phyloP scores from a whole-genome alignment of 2,888 invertebrate genomes.

The Drosophila parthenogenetica region DNA sequence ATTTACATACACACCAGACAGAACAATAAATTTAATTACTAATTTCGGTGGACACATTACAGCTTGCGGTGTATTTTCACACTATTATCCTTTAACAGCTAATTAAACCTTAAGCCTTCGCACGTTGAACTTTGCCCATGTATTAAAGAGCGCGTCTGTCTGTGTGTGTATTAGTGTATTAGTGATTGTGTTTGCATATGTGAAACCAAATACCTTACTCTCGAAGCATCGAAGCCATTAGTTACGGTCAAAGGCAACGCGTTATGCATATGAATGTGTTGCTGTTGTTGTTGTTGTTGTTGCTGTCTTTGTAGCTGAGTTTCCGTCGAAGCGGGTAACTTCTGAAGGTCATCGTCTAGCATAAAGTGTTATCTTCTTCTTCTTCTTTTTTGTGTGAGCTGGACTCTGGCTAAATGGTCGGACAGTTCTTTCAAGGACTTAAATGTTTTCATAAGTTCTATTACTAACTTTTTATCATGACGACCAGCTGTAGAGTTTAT shows the following conservation, averaged over 20 bases:
- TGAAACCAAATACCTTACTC: slow-evolving; percentile 7
- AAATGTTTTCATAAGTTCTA: slow-evolving; percentile 24
- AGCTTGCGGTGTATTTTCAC: slow-evolving; percentile 10
- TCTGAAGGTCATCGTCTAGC: slow-evolving; percentile 5
- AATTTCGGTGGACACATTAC: not conserved
- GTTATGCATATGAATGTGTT: slow-evolving; percentile 25
- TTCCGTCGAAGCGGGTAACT: not conserved
- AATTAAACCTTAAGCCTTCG: slow-evolving; percentile 25
- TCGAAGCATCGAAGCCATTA: slow-evolving; percentile 19
- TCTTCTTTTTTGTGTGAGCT: not conserved
- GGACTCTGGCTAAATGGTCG: not conserved
- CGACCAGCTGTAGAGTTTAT: slow-evolving; percentile 1
- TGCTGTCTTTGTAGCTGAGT: not conserved
- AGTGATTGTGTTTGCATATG: not conserved
- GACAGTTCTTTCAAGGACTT: slow-evolving; percentile 7
- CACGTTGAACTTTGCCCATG: not conserved
- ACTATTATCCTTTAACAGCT: slow-evolving; percentile 18
- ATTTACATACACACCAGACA: slow-evolving; percentile 9
- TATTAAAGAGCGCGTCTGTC: not conserved
- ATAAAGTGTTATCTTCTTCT: slow-evolving; percentile 1
- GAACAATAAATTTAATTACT: slow-evolving; percentile 9
- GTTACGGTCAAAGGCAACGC: slow-evolving; percentile 21
- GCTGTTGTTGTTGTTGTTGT: not conserved
- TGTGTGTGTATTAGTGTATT: not conserved
- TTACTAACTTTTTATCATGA: slow-evolving; percentile 9